Percentiles rank a stretch among this genome's conserved stretches.
phyloP scores from a whole-genome alignment of 2,888 invertebrate species.

The Aquatica leii region DNA sequence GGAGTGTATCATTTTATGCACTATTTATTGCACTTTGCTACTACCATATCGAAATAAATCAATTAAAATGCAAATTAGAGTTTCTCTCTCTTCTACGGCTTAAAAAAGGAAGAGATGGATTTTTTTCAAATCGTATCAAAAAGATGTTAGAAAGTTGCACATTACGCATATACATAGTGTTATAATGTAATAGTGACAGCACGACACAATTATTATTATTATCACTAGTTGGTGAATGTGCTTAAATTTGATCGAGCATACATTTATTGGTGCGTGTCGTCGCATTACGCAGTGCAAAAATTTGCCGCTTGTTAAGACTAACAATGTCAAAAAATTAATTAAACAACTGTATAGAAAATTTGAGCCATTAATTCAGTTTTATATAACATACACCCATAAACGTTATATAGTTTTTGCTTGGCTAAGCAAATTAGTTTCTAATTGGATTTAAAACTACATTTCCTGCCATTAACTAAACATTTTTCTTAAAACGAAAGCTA shows the following conservation, averaged over 20 bases:
- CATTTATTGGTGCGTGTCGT: too few species aligned
- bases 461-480: too few species aligned
- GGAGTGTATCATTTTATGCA: conserved; percentile 23
- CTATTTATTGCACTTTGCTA: conserved; percentile 20
- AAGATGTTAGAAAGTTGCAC: conserved; percentile 26
- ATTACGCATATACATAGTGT: conserved; percentile 14
- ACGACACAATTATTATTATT: too few species aligned
- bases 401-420: background rate
- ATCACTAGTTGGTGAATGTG: too few species aligned
- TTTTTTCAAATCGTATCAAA: background rate
- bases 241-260: too few species aligned
- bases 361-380: background rate
- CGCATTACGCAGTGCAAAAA: too few species aligned
- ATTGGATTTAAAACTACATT: too few species aligned
- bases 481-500: too few species aligned
- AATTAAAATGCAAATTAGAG: conserved; percentile 11
- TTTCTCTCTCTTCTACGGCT: too few species aligned
- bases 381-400: background rate
- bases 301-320: background rate
- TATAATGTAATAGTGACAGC: conserved; percentile 11
- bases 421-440: background rate
- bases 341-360: background rate
- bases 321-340: background rate
- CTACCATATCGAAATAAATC: conserved; percentile 11
- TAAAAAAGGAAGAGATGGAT: too few species aligned